Percentiles rank a stretch among this genome's conserved stretches.
phyloP scores from a whole-genome alignment of 2,113 vertebrate species.

The Pelvicachromis taeniatus region DNA sequence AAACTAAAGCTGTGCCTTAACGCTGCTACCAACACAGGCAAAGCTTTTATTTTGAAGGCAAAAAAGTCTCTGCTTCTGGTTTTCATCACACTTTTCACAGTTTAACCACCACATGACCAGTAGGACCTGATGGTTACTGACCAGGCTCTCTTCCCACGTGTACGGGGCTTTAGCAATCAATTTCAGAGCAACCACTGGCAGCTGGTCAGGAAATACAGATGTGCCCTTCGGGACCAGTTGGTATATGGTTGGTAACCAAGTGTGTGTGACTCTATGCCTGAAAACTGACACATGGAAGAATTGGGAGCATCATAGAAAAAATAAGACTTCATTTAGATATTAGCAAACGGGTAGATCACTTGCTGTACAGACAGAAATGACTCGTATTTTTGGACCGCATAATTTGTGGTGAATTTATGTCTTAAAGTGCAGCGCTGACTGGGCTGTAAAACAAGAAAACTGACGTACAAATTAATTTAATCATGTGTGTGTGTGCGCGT shows the following conservation, averaged over 20 bases:
- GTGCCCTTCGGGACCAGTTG: neutral
- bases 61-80: neutral
- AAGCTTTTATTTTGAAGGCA: neutral
- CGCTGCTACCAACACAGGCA: rapidly evolving
- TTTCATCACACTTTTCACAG: rapidly evolving
- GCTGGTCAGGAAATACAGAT: neutral
- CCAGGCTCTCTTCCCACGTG: rapidly evolving
- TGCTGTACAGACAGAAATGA: neutral
- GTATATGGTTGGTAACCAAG: neutral
- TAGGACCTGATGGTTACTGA: rapidly evolving
- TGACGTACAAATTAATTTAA: neutral
- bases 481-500: neutral
- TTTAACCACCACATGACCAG: neutral
- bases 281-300: neutral
- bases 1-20: neutral
- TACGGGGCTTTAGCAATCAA: neutral
- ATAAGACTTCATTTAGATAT: neutral
- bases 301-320: neutral
- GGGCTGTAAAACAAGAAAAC: neutral
- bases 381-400: neutral
- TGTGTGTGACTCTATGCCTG: neutral
- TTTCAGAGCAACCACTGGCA: neutral
- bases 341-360: neutral
- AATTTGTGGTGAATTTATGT: neutral
- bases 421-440: neutral